Evolutionary conservation across 1,140 invertebrate genomes (phyloP), one percentile per base, ranked within the genome.

Genomic region (Penaeus chinensis): DNA sequence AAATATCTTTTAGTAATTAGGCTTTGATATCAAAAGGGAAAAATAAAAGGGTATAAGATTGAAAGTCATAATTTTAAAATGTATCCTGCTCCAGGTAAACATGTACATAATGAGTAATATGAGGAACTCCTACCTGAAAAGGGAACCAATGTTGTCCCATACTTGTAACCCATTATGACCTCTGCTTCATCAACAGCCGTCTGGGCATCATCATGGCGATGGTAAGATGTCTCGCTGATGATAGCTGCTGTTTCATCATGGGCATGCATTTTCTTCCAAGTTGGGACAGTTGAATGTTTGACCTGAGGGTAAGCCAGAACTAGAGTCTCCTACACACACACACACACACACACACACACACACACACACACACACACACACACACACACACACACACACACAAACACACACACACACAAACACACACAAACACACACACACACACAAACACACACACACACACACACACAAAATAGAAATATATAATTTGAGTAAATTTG

Each of bases 81-180:
- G 37, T 37, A 54, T 13, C 11, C 16, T 11, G 2, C 16, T 54
- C 54, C 54, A 11, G 5, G 54, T 54, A 11, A 11, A 54, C 10
- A 54, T 54, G 16, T 13, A 16, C 54, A 54, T 54, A 54, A 54
- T 16, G 11, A 3, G 47, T 47, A 47, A 47, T 47, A 47, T 10
- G 11, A 54, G 54, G 10, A 54, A 13, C 54, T 54, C 84, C 77
- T 32, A 90, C 90, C 90, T 63, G 89, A 87, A 66, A 93, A 93
- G 7, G 93, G 93, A 11, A 94, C 93, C 32, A 93, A 89, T 32
- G 93, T 93, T 65, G 92, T 93, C 5, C 93, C 93, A 91, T 94
- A 94, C 85, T 91, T 91, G 91, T 92, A 93, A 92, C 93, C 93
- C 89, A 92, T 91, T 71, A 93, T 92, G 60, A 92, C 91, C 71